phyloP scores from a whole-genome alignment of 2,888 invertebrate species.

The Andrena hattorfiana region DNA sequence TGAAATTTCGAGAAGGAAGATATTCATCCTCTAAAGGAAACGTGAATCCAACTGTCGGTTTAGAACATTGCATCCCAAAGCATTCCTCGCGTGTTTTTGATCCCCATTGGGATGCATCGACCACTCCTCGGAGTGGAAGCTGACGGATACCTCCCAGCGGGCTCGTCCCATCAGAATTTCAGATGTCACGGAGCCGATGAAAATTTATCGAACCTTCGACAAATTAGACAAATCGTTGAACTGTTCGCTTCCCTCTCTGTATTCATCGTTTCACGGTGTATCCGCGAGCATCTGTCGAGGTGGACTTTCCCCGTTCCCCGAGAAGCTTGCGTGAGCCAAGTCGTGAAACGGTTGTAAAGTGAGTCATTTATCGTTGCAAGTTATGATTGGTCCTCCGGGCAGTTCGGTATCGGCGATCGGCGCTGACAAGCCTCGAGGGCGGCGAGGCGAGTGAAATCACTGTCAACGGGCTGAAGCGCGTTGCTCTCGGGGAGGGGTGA shows the following conservation, averaged over 20 bases:
- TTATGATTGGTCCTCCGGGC: constrained; percentile 12
- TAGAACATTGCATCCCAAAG: constrained; percentile 4
- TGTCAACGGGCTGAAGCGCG: constrained; percentile 9
- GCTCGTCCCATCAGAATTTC: constrained; percentile 53
- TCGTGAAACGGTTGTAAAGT: background rate
- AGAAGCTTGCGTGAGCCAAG: background rate
- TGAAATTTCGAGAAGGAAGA: constrained; percentile 6
- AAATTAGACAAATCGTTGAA: constrained; percentile 40
- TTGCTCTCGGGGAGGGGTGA: constrained; percentile 46
- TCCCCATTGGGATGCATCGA: constrained; percentile 21
- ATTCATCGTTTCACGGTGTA: too few species aligned
- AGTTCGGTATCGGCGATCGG: constrained; percentile 36
- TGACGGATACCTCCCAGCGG: constrained; percentile 44
- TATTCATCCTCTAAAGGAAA: constrained; percentile 9
- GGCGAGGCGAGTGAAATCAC: constrained; percentile 25
- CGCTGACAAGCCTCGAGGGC: constrained; percentile 22
- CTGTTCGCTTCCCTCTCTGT: background rate
- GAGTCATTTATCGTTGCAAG: constrained; percentile 14
- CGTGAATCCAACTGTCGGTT: background rate
- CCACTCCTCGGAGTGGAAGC: constrained; percentile 14
- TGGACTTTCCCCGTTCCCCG: background rate
- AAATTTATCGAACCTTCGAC: constrained; percentile 42
- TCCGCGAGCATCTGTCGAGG: background rate
- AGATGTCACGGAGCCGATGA: constrained; percentile 43
- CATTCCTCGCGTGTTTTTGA: constrained; percentile 39